These are phyloP conservation scores for Nemapogon koenigi DNA, from an alignment of 2,888 invertebrate genomes.

Conservation along the genomic window DNA sequence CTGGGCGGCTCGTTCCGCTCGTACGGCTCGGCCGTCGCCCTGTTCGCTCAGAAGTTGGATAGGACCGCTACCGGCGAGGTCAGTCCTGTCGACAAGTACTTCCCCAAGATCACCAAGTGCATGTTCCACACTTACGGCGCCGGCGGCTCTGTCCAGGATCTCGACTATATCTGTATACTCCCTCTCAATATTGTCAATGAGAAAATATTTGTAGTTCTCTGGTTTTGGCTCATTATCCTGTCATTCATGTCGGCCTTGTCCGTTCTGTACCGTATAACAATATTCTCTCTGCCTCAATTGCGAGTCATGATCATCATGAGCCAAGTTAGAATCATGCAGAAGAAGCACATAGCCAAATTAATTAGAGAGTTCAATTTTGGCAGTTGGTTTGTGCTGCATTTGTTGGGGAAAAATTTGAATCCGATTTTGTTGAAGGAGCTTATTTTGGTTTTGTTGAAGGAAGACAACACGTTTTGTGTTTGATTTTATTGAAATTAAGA, in stretches of 20 bases:
- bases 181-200: constrained; percentile 82
- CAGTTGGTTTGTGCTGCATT: constrained; percentile 81
- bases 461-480: constrained; percentile 33
- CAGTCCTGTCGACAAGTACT: constrained; percentile 72
- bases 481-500: constrained; percentile 24
- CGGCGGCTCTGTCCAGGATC: constrained; percentile 59
- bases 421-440: constrained; percentile 71
- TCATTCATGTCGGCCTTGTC: constrained; percentile 67
- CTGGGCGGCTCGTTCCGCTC: constrained; percentile 67
- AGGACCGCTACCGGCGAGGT: constrained; percentile 29
- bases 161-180: constrained; percentile 75
- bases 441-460: constrained; percentile 55
- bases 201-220: constrained; percentile 76
- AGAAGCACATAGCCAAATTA: constrained; percentile 55
- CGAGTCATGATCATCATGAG: constrained; percentile 69
- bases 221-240: constrained; percentile 77
- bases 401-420: constrained; percentile 79
- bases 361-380: constrained; percentile 66
- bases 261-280: constrained; percentile 68
- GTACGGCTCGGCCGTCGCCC: constrained; percentile 64
- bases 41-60: constrained; percentile 40
- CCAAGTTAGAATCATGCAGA: constrained; percentile 61
- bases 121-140: constrained; percentile 65
- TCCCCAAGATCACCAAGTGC: constrained; percentile 75
- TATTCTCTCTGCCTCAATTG: constrained; percentile 62